These are phyloP conservation scores for Melanchra persicariae DNA, from an alignment of 2,888 invertebrate species.

Conservation along the genomic window DNA sequence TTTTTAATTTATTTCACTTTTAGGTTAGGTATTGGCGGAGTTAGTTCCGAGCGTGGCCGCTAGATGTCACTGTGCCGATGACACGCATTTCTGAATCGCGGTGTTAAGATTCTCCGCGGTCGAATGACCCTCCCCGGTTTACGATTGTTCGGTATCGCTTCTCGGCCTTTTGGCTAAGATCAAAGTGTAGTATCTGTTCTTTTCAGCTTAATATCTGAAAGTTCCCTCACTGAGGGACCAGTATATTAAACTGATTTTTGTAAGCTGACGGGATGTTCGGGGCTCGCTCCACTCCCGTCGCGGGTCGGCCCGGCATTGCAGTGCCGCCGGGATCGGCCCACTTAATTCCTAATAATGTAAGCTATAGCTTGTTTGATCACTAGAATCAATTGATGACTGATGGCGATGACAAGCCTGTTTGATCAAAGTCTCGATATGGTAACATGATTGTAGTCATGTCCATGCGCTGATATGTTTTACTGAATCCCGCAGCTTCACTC, in stretches of 20 bases:
- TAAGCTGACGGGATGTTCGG: constrained; percentile 71
- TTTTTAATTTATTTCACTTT: no score
- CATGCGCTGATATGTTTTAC: no score
- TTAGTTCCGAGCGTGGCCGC: constrained; percentile 6
- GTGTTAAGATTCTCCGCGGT: constrained; percentile 59
- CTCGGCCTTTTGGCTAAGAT: constrained; percentile 48
- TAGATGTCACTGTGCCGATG: constrained; percentile 64
- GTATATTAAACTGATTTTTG: constrained; percentile 70
- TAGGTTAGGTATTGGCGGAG: constrained; percentile 16
- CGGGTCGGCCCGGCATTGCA: constrained; percentile 74
- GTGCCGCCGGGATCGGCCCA: constrained; percentile 52
- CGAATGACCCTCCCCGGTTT: constrained; percentile 27
- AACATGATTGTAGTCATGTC: no score
- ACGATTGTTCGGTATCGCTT: no score
- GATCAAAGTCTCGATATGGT: no score
- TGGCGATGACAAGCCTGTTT: no score
- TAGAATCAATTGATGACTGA: no score
- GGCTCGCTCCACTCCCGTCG: constrained; percentile 73
- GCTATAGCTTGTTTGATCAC: no score
- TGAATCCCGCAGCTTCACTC: no score
- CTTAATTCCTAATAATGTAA: no score
- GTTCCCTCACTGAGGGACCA: constrained; percentile 74
- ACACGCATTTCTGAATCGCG: constrained; percentile 59
- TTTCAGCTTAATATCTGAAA: constrained; percentile 61
- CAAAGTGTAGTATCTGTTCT: constrained; percentile 75